Evolutionary conservation across 2,888 invertebrate species (phyloP), one percentile per base, ranked within the genome.

Genomic region (Germaria angustata): DNA sequence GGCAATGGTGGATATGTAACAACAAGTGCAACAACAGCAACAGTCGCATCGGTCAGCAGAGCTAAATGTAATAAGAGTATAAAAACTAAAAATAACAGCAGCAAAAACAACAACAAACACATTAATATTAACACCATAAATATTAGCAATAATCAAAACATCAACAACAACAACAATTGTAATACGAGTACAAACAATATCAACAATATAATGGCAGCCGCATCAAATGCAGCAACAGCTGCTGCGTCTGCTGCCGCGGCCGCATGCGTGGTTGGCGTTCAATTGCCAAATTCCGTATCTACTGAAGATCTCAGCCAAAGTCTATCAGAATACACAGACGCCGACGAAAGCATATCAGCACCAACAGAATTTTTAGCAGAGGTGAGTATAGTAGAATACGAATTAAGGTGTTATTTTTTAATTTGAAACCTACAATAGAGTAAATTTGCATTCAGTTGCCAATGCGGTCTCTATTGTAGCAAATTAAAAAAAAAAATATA

Each of bases 351-450:
- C 86, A 93, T 94, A 87, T 95, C 95, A 82, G 95, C 95, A 41
- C 95, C 95, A 59, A 95, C 95, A 81, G 95, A 95, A 90, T 94
- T 94, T 90, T 92, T 95, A 49, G 95, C 95, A 59, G 95, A 95
- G 93, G 95, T 95, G 88, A 84, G 86, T 49, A 20, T 6, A 28
- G 6, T 28, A 28, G 28, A 28, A 3, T 28, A 28, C 28, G 6
- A 28, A 28, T n/a, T n/a, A n/a, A n/a, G n/a, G n/a, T n/a, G n/a
- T n/a, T n/a, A n/a, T n/a, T n/a, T n/a, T n/a, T n/a, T n/a, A n/a
- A n/a, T n/a, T n/a, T n/a, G n/a, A n/a, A n/a, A n/a, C n/a, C n/a
- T n/a, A n/a, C n/a, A n/a, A n/a, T n/a, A n/a, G n/a, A n/a, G n/a
- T n/a, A n/a, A n/a, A n/a, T n/a, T n/a, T n/a, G n/a, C n/a, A n/a